Percentiles rank a stretch among this genome's conserved stretches.
Evolutionary conservation across 2,888 invertebrate genomes (phyloP).

Genomic region (Sepiola atlantica): DNA sequence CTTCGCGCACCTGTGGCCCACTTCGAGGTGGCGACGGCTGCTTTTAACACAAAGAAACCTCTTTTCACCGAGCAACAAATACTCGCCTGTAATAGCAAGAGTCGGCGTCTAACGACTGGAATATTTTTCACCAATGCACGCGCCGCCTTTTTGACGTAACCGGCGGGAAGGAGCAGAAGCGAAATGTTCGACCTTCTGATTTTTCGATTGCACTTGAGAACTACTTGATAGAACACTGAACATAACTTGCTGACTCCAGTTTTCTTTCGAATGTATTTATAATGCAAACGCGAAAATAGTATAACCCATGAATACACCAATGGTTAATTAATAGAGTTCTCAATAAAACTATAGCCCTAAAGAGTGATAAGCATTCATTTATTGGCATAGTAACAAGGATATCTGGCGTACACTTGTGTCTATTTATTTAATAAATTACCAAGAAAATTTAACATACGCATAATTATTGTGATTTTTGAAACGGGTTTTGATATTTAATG

Average conservation of each 20-base stretch:
- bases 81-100: neutral
- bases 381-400: too few relatives aligned
- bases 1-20: conserved; percentile 32
- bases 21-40: conserved; percentile 20
- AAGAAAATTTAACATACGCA: too few relatives aligned
- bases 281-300: too few relatives aligned
- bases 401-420: too few relatives aligned
- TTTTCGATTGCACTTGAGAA: neutral
- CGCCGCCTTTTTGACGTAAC: conserved; percentile 32
- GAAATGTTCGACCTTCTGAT: neutral
- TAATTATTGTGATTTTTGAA: too few relatives aligned
- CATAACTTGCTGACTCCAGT: neutral
- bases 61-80: conserved; percentile 13
- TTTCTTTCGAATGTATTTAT: too few relatives aligned
- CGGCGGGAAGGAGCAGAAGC: neutral
- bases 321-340: too few relatives aligned
- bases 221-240: neutral
- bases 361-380: too few relatives aligned
- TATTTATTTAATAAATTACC: too few relatives aligned
- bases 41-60: neutral
- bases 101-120: neutral
- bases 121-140: neutral
- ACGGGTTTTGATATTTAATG: too few relatives aligned
- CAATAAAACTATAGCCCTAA: too few relatives aligned
- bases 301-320: too few relatives aligned